Evolutionary conservation across 2,113 vertebrate species (phyloP), one percentile per base, ranked within the genome.

Genomic region (Neolamprologus ventralis): DNA sequence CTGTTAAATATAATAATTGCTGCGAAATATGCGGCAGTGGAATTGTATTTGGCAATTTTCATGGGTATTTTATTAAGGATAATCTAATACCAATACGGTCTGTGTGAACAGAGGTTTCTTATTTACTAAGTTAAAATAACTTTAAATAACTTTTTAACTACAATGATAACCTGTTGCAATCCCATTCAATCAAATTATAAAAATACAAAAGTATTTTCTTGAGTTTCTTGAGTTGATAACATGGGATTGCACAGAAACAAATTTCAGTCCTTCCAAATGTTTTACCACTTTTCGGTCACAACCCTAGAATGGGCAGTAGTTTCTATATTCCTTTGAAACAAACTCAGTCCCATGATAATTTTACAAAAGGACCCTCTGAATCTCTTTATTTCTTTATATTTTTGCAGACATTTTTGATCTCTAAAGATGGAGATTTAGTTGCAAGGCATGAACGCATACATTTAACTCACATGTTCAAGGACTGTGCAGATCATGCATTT

Each of bases 381-480:
- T 42, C n/a, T 71, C n/a, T 23, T 16, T 42, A 23, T 71, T 23
- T 23, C 12, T 42, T 42, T 65, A 21, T 13, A 37, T 21, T 21
- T 40, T 71, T 71, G 65, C n/a, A 71, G n/a, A 42, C 9, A 89
- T 58, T 16, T 95, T 95, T 85, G 87, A 91, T 35, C 31, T 65
- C 6, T 40, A 51, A 75, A 21, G 91, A 94, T 88, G 89, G 93
- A 51, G 88, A 91, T 89, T 40, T 88, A 79, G 54, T 87, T 55
- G 88, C 88, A 19, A 84, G 78, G 75, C 90, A 93, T 78, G 89
- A 91, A 23, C 13, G 89, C 2, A 63, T 91, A 21, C 90, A 93
- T 81, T 55, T 93, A 83, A 92, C 90, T 60, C 79, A 45, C 17
- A 31, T 60, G 58, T 3, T 83, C 87, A 42, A 84, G 54, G n/a